Evolutionary conservation across 2,888 invertebrate genomes (phyloP), one percentile per base, ranked within the genome.

Genomic region (Metellina segmentata): DNA sequence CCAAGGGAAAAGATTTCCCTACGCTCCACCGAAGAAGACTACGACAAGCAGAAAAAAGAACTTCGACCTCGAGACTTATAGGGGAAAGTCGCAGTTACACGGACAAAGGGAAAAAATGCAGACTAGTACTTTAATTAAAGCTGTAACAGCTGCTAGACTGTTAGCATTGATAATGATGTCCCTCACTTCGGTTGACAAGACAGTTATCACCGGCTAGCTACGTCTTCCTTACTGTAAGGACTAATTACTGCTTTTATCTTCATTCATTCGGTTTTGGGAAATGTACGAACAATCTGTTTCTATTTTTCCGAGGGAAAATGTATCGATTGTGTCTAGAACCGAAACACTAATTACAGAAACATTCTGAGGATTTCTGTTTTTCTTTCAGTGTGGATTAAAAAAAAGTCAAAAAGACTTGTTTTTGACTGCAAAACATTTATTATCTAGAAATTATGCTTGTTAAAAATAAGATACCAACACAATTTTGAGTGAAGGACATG

Each of bases 121-220:
- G 72, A 86, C 48, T 48, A 77, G 74, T 20, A 69, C 81, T 85
- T 90, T 90, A 90, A 90, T 90, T 90, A 86, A 90, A 81, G 81
- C 70, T 75, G 90, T 75, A 90, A 81, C 90, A 90, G 90, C 81
- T 85, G 90, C 75, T 90, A 34, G 72, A 74, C 75, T 90, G 90
- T 85, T 81, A 86, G 74, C 79, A 81, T 72, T 86, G 90, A 86
- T 81, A 90, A 90, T 77, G 81, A 78, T 85, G 86, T 90, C 79
- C 61, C 49, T 49, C 49, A n/a, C 52, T 85, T 81, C 48, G 70
- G 71, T 79, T 53, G 72, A 74, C 79, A 79, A 72, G 85, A 85
- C 85, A 85, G 90, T 74, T 85, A 90, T 90, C 72, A 51, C 72
- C 83, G 79, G 70, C 71, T 20, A 34, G 52, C 61, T 51, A 52